Evolutionary conservation across 1,140 invertebrate genomes (phyloP), one percentile per base, ranked within the genome.

Genomic region (Leptestheria dahalacensis): DNA sequence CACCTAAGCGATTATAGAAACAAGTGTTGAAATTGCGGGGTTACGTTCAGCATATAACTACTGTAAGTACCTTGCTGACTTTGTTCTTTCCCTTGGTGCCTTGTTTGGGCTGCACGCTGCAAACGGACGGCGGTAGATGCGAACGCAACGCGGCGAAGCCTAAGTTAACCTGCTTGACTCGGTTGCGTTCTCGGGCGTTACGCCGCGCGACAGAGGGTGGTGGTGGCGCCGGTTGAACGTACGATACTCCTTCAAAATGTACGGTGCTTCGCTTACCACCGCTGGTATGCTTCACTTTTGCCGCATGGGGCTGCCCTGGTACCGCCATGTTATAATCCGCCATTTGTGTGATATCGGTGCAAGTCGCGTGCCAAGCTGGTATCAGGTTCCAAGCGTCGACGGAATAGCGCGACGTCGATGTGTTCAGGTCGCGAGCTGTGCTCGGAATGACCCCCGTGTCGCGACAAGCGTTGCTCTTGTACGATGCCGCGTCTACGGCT

Each of bases 161-260:
- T 63, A 91, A 85, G 72, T 94, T 95, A 4, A 95, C 91, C 74
- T 92, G 87, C 66, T 92, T 91, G 1, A 97, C 92, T 54, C 92
- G 78, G 72, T 96, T 96, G 20, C 92, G 74, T 77, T 96, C 92
- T 2, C 92, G 76, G 50, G 91, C 91, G 74, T 97, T 96, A 65
- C 92, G 75, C 48, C 90, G 76, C 0, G 89, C 88, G 3, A 95
- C 91, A 1, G 90, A 85, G 3, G 89, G 80, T 1, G 84, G 87
- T 60, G 81, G 79, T 25, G 65, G 24, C 18, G 47, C 58, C 11
- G 63, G 60, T 1, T 63, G 56, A 3, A 59, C 60, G 25, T 64
- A 63, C 15, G 63, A 53, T 12, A 67, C 48, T 6, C 63, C 57
- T 23, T 54, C 56, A 11, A 67, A 66, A 18, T 67, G 64, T 20